Evolutionary conservation across 2,888 invertebrate species (phyloP), one percentile per base, ranked within the genome.

Genomic region (Andrena trimmerana): DNA sequence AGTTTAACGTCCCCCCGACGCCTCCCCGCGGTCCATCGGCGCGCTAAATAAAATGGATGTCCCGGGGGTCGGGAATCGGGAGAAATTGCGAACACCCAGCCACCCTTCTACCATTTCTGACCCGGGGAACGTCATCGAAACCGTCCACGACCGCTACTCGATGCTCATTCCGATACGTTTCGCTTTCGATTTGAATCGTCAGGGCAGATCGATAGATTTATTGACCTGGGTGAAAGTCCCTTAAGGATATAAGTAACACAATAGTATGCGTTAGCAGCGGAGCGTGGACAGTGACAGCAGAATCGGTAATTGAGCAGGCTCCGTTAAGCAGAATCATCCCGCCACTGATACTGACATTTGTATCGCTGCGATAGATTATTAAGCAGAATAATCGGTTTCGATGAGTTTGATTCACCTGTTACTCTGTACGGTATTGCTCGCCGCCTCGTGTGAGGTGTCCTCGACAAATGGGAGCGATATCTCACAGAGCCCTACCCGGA

Each of bases 31-130:
- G 90, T 90, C 88, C 90, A 87, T 29, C 81, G 85, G 77, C 82
- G 88, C 83, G 92, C 92, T 93, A 94, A 94, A 93, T 94, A 93
- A 94, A 94, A 94, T 94, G 91, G 91, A 94, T 94, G 93, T 91
- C 90, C 89, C 89, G 86, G 91, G 91, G 60, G 90, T 90, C 89
- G 91, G 88, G 92, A 92, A 93, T 93, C 93, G 92, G 92, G 89
- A 93, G 92, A 92, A 93, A 93, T 93, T 92, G 92, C 92, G 86
- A 90, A 36, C 72, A 69, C 70, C 78, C 84, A 54, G 79, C 74
- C 76, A 13, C 20, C 42, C 33, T n/a, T 13, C n/a, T 16, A 4
- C 8, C 31, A 42, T 20, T 48, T 31, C 16, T 54, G 72, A 68
- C 36, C 31, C 73, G 52, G 36, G 59, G 54, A 78, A 81, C 78